Evolutionary conservation across 2,888 invertebrate species (phyloP), one percentile per base, ranked within the genome.

Genomic region (Apamea sordens): DNA sequence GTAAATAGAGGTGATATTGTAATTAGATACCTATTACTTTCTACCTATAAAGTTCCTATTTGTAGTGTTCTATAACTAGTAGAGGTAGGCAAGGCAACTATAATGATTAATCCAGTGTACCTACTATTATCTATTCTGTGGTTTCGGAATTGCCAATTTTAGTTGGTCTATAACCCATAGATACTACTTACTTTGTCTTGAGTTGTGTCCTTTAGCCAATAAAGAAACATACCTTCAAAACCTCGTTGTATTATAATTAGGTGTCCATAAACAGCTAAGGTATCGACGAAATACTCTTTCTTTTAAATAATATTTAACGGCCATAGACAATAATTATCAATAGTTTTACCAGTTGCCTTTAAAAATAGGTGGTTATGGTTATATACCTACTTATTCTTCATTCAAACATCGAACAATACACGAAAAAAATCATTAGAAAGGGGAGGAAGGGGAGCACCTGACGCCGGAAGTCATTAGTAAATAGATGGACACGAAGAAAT

Each of bases 401-500:
- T 82, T 80, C 76, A 82, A 88, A 83, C 83, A 82, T 81, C 74
- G 85, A 85, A 83, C 82, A 86, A 85, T 87, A 90, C 80, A 88
- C 83, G 91, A 93, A 94, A 94, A 47, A 93, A 93, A 93, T 91
- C 92, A 93, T 94, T 93, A 92, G 89, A 82, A 90, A 91, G 90
- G 92, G 93, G 92, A 92, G 92, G 90, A 83, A 89, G 90, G 92
- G 93, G 92, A 91, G 92, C 96, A 96, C 96, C 96, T 96, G 96
- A 95, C 95, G 95, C 94, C 95, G 96, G 96, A 97, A 96, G 96
- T 96, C 96, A 97, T 97, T 97, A 97, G 94, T 96, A 96, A 97
- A 97, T 97, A 96, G 96, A 96, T 95, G 96, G 95, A 94, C 95
- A 94, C 93, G 92, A 93, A 91, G 90, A 90, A 91, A 90, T 90